Base-by-base conservation (phyloP, 2,888 invertebrate genomes). In the Xylota sylvarum region DNA sequence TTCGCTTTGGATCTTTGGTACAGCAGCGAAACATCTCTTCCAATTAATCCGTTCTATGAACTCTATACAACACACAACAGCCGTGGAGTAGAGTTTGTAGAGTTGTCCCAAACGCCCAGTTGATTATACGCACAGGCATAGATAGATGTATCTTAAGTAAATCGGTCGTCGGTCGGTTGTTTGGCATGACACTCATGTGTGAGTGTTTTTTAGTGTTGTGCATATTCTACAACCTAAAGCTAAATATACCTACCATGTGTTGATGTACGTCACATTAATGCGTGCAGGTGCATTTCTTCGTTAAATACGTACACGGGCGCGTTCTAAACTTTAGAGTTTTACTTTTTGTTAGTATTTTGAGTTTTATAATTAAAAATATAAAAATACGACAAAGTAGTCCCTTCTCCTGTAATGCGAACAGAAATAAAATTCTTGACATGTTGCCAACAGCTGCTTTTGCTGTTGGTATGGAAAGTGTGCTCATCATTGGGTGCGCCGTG, bases 341-440 rank as follows among this genome's bases (percentile, higher is more conserved):
- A 50, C 32, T 73, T 30, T 79, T 55, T 32, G 56, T 60, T 48
- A 60, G 72, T 67, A 67, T 72, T 65, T 80, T 72, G 19, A 58
- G 60, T 55, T 76, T 67, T 76, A 76, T 85, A 79, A 64, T 56
- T 72, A 67, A 77, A 72, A 65, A 60, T 67, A 55, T 60, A 35
- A 77, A 81, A 76, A 85, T 65, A 85, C 72, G 40, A 37, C 56
- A 50, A 50, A 56, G 64, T 60, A 69, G 65, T 77, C 72, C 73
- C 80, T 76, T 69, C 72, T 72, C 67, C 74, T 77, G 46, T 60
- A 77, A 74, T 70, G 77, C 73, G 77, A 77, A 82, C 82, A 73
- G 23, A 86, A 86, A 86, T 86, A 86, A 82, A 67, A 86, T 86
- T 86, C 82, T 86, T 86, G 86, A 86, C 86, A 86, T 86, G 62